Evolutionary conservation across 2,797 vertebrate species (phyloP).

Genomic region (Xiphophorus birchmanni): DNA sequence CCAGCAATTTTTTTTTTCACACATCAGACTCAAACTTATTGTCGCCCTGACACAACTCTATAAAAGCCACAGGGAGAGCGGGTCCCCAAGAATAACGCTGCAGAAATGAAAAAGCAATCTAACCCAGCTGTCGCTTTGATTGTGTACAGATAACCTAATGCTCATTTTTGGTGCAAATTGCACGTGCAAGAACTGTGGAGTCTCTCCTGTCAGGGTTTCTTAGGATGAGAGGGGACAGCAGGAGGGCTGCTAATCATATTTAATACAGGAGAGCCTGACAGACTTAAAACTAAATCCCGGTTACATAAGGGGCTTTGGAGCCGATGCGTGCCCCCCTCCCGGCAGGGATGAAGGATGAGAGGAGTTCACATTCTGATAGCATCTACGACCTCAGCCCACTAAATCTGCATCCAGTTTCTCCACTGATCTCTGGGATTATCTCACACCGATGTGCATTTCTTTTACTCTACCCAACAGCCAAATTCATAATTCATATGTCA

Average conservation of each 20-base stretch:
- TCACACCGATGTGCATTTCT: slow-evolving; percentile 40
- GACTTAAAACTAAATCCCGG: slow-evolving; percentile 78
- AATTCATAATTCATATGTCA: slow-evolving; percentile 17
- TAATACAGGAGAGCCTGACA: slow-evolving; percentile 75
- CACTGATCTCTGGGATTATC: slow-evolving; percentile 43
- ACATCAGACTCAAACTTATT: slow-evolving; percentile 8
- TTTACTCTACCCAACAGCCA: slow-evolving; percentile 12
- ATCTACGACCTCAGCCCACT: slow-evolving; percentile 71
- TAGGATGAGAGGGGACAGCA: slow-evolving; percentile 57
- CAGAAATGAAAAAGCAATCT: slow-evolving; percentile 43
- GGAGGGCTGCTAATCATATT: slow-evolving; percentile 81
- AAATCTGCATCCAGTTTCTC: slow-evolving; percentile 63
- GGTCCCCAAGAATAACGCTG: slow-evolving; percentile 29
- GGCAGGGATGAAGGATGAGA: slow-evolving; percentile 60
- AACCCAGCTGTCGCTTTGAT: slow-evolving; percentile 65
- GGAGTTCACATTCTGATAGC: slow-evolving; percentile 73
- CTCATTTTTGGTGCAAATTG: slow-evolving; percentile 44
- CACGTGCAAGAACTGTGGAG: slow-evolving; percentile 53
- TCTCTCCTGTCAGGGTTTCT: slow-evolving; percentile 62
- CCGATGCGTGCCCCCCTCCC: slow-evolving; percentile 61
- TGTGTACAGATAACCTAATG: slow-evolving; percentile 44
- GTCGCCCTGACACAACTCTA: slow-evolving; percentile 18
- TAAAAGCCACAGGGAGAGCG: slow-evolving; percentile 25
- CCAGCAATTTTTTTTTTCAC: slow-evolving; percentile 9
- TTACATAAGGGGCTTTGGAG: slow-evolving; percentile 81